A percentile compares a stretch with the other conserved stretches of the same genome.
These are phyloP conservation scores for Andrena praecox DNA, from an alignment of 2,888 invertebrate species.

Conservation along the genomic window DNA sequence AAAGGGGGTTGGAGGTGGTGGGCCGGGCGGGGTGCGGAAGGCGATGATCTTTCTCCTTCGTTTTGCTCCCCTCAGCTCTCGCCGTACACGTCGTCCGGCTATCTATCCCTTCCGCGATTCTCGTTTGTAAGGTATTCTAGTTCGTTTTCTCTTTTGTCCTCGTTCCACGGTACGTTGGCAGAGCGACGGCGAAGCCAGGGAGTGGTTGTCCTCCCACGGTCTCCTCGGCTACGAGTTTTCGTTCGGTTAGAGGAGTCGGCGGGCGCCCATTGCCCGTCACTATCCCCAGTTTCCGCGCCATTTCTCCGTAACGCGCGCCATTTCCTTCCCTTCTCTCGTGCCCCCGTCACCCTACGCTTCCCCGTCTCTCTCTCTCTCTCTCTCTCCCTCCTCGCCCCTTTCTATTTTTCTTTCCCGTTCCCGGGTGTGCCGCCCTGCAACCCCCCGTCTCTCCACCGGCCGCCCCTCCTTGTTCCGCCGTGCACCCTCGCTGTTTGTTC, in stretches of 20 bases:
- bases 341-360: slow-evolving; percentile 46
- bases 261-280: slow-evolving; percentile 82
- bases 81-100: slow-evolving; percentile 52
- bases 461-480: background rate
- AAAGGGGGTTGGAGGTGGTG: slow-evolving; percentile 12
- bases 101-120: slow-evolving; percentile 70
- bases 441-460: slow-evolving; percentile 11
- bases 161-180: slow-evolving; percentile 66
- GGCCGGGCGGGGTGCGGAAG: slow-evolving; percentile 33
- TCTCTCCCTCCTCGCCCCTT: slow-evolving; percentile 70
- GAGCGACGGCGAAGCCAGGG: slow-evolving; percentile 59
- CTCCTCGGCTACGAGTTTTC: slow-evolving; percentile 74
- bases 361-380: slow-evolving; percentile 34
- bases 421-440: slow-evolving; percentile 40
- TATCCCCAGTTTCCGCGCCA: slow-evolving; percentile 85
- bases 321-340: slow-evolving; percentile 82
- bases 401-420: slow-evolving; percentile 56
- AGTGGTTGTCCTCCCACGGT: slow-evolving; percentile 79
- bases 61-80: slow-evolving; percentile 41
- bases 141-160: slow-evolving; percentile 81
- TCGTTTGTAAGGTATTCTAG: slow-evolving; percentile 77
- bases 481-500: slow-evolving; percentile 80
- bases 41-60: slow-evolving; percentile 66
- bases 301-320: slow-evolving; percentile 85
- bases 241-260: slow-evolving; percentile 75